These are phyloP conservation scores for Exephanes ischioxanthus DNA, from an alignment of 2,888 invertebrate genomes.

Conservation along the genomic window DNA sequence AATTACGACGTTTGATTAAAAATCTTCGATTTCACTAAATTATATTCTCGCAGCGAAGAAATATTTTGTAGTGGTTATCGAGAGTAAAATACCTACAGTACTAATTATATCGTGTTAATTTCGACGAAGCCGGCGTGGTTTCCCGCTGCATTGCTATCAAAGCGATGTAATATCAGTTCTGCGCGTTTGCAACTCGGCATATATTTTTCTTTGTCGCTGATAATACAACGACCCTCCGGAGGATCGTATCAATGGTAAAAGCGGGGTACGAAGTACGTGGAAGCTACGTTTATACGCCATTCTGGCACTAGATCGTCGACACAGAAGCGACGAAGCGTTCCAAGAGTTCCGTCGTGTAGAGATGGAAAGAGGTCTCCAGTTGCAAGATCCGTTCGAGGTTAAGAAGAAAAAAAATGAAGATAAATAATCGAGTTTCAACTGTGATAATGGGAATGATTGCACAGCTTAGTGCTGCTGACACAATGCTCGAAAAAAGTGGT, in stretches of 20 bases:
- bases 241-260: too few relatives aligned
- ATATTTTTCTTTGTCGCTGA: too few relatives aligned
- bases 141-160: not conserved
- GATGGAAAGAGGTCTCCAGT: not conserved
- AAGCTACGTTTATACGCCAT: too few relatives aligned
- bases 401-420: not conserved
- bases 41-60: too few relatives aligned
- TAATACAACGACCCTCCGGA: too few relatives aligned
- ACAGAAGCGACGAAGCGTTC: not conserved
- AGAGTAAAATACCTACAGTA: not conserved
- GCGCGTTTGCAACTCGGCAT: too few relatives aligned
- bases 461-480: not conserved
- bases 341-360: not conserved
- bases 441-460: not conserved
- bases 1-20: too few relatives aligned
- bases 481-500: not conserved
- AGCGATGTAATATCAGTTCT: too few relatives aligned
- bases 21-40: too few relatives aligned
- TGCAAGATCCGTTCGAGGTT: not conserved
- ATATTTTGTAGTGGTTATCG: too few relatives aligned
- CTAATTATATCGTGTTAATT: slow-evolving; percentile 22
- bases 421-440: not conserved
- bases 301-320: too few relatives aligned
- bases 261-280: too few relatives aligned
- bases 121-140: not conserved